A percentile compares a stretch with the other conserved stretches of the same genome.
Evolutionary conservation across 1,140 invertebrate species (phyloP).

Genomic region (Metaphire vulgaris): DNA sequence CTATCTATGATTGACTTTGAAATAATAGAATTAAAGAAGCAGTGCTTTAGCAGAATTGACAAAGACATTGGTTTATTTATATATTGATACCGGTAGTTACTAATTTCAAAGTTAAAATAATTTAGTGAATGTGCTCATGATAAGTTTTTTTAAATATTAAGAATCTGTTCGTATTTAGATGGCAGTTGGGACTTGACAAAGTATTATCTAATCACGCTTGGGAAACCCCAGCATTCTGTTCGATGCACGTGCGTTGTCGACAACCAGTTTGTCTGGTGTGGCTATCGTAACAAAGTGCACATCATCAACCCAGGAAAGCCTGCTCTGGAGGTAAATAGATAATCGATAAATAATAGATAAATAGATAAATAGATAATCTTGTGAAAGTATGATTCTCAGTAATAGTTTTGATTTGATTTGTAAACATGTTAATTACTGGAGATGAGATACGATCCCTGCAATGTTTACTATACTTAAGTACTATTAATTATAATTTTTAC

Average conservation of each 20-base stretch:
- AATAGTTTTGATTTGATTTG: background rate
- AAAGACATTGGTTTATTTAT: too few relatives aligned
- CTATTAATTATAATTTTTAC: too few relatives aligned
- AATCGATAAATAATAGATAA: background rate
- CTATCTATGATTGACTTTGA: too few relatives aligned
- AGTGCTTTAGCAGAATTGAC: too few relatives aligned
- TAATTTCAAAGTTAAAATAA: too few relatives aligned
- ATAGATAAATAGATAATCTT: background rate
- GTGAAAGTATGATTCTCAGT: background rate
- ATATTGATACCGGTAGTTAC: too few relatives aligned
- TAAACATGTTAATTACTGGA: background rate
- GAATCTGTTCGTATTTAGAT: conserved; percentile 58
- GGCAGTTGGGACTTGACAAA: conserved; percentile 88
- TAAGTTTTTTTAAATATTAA: too few relatives aligned
- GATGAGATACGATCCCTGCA: too few relatives aligned
- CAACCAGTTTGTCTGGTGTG: conserved; percentile 85
- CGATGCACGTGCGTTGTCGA: conserved; percentile 75
- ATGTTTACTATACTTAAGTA: too few relatives aligned
- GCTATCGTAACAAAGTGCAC: conserved; percentile 90
- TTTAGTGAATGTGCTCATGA: too few relatives aligned
- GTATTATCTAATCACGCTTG: conserved; percentile 87
- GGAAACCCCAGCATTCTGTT: conserved; percentile 72
- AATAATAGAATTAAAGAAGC: too few relatives aligned
- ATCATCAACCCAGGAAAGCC: conserved; percentile 81
- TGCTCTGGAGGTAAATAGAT: conserved; percentile 64